A percentile compares a stretch with the other conserved stretches of the same genome.
phyloP scores from a whole-genome alignment of 2,113 vertebrate genomes.

The Pluvianellus socialis region DNA sequence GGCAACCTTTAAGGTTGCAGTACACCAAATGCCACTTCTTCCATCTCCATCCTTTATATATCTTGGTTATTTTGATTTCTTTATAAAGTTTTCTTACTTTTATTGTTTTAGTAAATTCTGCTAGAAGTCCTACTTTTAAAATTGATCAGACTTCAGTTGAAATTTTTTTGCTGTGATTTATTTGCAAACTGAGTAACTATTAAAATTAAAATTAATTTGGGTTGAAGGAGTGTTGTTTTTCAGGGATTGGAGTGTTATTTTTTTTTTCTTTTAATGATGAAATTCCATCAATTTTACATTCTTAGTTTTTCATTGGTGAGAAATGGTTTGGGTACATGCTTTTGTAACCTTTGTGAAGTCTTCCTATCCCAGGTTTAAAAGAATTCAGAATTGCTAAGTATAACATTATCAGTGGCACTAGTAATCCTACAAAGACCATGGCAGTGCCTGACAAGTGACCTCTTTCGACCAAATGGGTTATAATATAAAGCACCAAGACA shows the following conservation, averaged over 20 bases:
- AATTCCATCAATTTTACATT: neutral
- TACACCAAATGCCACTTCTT: neutral
- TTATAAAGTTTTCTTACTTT: neutral
- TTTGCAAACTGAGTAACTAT: neutral
- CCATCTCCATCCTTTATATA: neutral
- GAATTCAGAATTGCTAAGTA: neutral
- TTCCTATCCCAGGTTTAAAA: neutral
- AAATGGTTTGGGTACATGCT: fast-evolving
- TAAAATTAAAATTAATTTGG: neutral
- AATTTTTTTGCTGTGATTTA: neutral
- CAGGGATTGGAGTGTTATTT: fast-evolving
- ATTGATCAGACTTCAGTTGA: neutral
- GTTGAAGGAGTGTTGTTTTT: fast-evolving
- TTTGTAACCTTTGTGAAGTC: neutral
- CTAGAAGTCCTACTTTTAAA: neutral
- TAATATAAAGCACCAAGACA: neutral
- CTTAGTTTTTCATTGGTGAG: neutral
- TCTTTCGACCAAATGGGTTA: neutral
- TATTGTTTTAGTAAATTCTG: neutral
- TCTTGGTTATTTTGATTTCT: neutral
- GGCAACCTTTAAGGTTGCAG: neutral
- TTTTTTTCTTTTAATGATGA: neutral
- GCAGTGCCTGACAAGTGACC: neutral
- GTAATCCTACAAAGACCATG: neutral
- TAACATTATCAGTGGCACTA: neutral